Percentiles rank a stretch among this genome's conserved stretches.
Conservation (phyloP, 1,140 invertebrate species). For the Drosophila prosaltans region DNA sequence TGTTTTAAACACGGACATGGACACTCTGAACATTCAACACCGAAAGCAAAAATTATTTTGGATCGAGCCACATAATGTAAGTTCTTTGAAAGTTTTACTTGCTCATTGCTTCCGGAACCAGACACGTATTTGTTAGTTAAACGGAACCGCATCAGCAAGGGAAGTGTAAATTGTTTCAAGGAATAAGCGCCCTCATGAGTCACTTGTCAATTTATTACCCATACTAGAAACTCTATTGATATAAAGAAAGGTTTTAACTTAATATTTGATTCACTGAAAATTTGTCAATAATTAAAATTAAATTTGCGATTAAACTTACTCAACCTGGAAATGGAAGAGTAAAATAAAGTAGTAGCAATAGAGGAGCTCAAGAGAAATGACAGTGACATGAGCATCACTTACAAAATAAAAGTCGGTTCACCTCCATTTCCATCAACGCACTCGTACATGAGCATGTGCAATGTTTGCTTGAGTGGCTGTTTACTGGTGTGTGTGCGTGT, state of each 20-base stretch:
- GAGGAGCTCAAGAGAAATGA: conserved; percentile 47
- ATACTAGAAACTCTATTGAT: too few species aligned
- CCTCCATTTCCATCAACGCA: conserved; percentile 8
- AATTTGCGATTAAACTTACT: too few species aligned
- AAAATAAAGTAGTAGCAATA: conserved; percentile 28
- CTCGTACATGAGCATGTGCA: conserved; percentile 38
- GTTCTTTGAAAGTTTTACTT: conserved; percentile 75
- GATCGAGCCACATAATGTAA: conserved; percentile 61
- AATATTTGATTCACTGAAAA: too few species aligned
- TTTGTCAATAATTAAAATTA: too few species aligned
- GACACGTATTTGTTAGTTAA: background rate
- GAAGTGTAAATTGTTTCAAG: background rate
- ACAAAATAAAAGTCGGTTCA: conserved; percentile 67
- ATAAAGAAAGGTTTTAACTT: too few species aligned
- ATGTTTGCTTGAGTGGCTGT: conserved; percentile 35
- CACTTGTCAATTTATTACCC: too few species aligned
- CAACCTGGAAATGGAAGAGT: too few species aligned
- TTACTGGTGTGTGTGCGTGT: conserved; percentile 27
- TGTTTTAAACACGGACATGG: conserved; percentile 78
- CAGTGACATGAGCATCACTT: conserved; percentile 77
- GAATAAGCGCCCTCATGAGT: too few species aligned
- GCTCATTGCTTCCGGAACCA: conserved; percentile 34
- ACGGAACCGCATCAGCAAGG: background rate
- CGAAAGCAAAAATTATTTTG: conserved; percentile 44
- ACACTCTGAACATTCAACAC: conserved; percentile 32